Percentiles rank a stretch among this genome's conserved stretches.
These are phyloP conservation scores for Sinodicranocentrus sp. DNA, from an alignment of 2,888 invertebrate species.

Conservation along the genomic window DNA sequence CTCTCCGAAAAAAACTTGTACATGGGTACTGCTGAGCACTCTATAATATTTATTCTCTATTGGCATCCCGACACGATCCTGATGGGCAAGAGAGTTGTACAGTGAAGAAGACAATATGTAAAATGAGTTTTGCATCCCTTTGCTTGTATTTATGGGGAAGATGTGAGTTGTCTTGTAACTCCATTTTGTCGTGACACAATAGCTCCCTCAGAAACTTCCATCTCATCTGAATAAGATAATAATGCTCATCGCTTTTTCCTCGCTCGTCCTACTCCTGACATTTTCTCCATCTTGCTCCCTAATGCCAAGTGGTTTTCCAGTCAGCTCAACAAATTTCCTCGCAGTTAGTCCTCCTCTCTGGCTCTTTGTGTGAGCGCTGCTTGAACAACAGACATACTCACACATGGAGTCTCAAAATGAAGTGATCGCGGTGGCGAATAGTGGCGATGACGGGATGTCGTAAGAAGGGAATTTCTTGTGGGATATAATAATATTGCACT, in stretches of 20 bases:
- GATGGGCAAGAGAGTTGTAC: constrained; percentile 6
- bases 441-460: too few species aligned
- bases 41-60: not conserved
- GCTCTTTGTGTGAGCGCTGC: too few species aligned
- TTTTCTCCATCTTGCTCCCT: constrained; percentile 13
- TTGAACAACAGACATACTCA: too few species aligned
- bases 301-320: too few species aligned
- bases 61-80: not conserved
- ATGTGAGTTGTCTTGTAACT: constrained; percentile 34
- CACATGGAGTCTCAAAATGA: too few species aligned
- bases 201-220: constrained; percentile 51
- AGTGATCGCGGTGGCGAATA: too few species aligned
- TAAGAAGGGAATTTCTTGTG: too few species aligned
- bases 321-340: too few species aligned
- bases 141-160: constrained; percentile 36
- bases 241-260: constrained; percentile 39
- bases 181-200: constrained; percentile 49
- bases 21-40: too few species aligned
- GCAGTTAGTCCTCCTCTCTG: too few species aligned
- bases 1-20: too few species aligned
- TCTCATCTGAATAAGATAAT: constrained; percentile 67
- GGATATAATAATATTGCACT: too few species aligned
- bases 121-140: constrained; percentile 54
- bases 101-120: constrained; percentile 58
- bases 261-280: not conserved